Conservation (phyloP, 2,113 vertebrate species). For the Polypterus bichir region DNA sequence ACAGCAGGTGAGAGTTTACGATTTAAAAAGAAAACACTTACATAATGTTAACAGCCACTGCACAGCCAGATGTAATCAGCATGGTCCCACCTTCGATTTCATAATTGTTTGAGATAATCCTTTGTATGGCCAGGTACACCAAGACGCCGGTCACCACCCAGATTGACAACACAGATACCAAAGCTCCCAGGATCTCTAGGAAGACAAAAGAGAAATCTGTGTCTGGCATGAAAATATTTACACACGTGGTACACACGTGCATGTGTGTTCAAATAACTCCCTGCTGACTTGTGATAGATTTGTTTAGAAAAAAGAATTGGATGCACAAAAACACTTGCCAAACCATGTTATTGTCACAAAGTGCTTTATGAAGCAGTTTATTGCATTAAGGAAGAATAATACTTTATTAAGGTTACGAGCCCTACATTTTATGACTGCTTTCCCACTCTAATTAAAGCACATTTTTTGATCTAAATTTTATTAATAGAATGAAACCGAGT, state of each 20-base stretch:
- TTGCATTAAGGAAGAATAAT: no score
- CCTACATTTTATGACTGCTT: no score
- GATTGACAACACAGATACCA: slow-evolving; percentile 74
- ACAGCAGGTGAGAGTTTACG: background rate
- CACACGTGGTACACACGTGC: no score
- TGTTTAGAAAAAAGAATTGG: background rate
- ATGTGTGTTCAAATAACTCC: background rate
- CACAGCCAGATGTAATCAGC: slow-evolving; percentile 75
- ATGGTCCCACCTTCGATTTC: slow-evolving; percentile 60
- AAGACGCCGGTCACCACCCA: slow-evolving; percentile 70
- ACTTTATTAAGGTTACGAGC: no score
- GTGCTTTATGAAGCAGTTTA: no score
- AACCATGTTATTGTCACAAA: no score
- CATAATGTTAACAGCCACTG: slow-evolving; percentile 69
- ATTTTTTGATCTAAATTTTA: no score
- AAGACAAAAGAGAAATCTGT: background rate
- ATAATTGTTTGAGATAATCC: slow-evolving; percentile 59
- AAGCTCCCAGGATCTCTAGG: slow-evolving; percentile 72
- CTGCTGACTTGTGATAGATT: background rate
- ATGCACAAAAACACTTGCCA: no score
- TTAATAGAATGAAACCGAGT: no score
- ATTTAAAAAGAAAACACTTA: slow-evolving; percentile 28
- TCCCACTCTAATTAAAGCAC: no score
- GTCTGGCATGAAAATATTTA: no score
- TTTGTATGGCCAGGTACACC: slow-evolving; percentile 59